Evolutionary conservation across 2,888 invertebrate species (phyloP), one percentile per base, ranked within the genome.

Genomic region (Pegoplata infirma): DNA sequence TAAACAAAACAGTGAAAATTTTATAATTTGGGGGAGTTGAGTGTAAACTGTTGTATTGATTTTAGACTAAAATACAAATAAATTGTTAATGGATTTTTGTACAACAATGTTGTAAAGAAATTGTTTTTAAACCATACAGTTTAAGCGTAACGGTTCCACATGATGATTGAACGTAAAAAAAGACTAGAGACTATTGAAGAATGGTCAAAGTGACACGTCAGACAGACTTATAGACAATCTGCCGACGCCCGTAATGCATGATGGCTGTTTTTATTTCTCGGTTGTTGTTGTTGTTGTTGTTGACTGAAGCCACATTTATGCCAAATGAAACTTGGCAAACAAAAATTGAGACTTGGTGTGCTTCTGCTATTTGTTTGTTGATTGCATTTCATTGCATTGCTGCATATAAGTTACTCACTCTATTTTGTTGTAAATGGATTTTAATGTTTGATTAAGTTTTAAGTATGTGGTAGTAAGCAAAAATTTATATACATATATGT

Each of bases 101-200:
- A 3, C 3, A 25, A 23, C 19, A 19, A 51, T n/a, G 21, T 21
- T 10, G 12, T 46, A 49, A 49, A 49, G 28, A 44, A 67, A 14
- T 58, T 58, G 17, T 36, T 19, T 56, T 53, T 53, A 36, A n/a
- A 64, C 12, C 7, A 51, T 28, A 74, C 46, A 40, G 71, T 66
- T 75, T 28, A 40, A 75, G 79, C 76, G 69, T 64, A 82, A 81
- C 83, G 83, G 83, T 84, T 83, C 81, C 83, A 81, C 82, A 75
- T 82, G 81, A 79, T 40, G n/a, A n/a, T n/a, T n/a, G 59, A 51
- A 74, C 64, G 49, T 59, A 69, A 40, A 40, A 12, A 40, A 40
- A 40, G n/a, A 16, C 1, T 16, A 36, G 23, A 14, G 21, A 32
- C 49, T 40, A 55, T 25, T 12, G n/a, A n/a, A 55, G 25, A 66